These are phyloP conservation scores for Drosophila meridionalis DNA, from an alignment of 2,888 invertebrate genomes.

Conservation along the genomic window DNA sequence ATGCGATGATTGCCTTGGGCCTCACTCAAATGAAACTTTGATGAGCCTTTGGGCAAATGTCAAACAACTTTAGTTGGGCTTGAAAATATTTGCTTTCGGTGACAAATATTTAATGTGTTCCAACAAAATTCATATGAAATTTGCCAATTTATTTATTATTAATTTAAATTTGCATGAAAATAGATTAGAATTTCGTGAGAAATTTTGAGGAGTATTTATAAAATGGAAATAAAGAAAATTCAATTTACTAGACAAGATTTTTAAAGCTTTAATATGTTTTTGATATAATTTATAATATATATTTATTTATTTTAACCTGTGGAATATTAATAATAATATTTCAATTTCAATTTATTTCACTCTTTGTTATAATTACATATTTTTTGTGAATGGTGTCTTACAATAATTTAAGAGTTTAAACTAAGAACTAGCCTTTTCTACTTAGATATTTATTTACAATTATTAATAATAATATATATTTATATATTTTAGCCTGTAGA, in stretches of 20 bases:
- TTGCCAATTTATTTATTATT: background rate
- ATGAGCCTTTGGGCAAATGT: background rate
- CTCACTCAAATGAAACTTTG: constrained; percentile 16
- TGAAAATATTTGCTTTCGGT: background rate
- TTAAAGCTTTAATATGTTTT: background rate
- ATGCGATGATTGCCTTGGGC: constrained; percentile 16
- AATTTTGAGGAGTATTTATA: background rate
- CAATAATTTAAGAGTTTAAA: too few relatives aligned
- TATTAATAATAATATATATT: too few relatives aligned
- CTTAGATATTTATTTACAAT: too few relatives aligned
- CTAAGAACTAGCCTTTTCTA: too few relatives aligned
- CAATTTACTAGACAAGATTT: background rate
- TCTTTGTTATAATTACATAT: too few relatives aligned
- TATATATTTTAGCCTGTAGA: too few relatives aligned
- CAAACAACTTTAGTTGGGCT: background rate
- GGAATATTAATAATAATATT: background rate
- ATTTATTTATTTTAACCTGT: background rate
- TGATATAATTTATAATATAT: background rate
- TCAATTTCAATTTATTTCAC: too few relatives aligned
- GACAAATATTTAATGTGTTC: background rate
- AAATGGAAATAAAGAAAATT: background rate
- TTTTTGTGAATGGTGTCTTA: too few relatives aligned
- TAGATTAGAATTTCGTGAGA: background rate
- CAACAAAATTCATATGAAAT: background rate
- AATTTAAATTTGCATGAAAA: background rate